phyloP scores from a whole-genome alignment of 37 sponge, comb jelly and placozoan species.

The Spongilla lacustris region DNA sequence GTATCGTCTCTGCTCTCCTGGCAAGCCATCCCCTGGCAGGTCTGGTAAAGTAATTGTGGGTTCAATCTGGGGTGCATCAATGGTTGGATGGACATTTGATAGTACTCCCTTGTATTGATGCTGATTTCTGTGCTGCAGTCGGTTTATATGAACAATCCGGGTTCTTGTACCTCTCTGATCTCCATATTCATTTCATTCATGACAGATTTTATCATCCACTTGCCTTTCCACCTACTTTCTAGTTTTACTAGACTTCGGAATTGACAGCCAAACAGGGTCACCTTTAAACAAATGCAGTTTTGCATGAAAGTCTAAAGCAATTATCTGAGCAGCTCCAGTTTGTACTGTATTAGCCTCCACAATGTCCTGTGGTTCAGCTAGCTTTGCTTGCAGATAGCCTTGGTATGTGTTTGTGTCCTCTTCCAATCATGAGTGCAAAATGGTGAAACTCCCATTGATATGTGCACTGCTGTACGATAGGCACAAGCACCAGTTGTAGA shows the following conservation, averaged over 20 bases:
- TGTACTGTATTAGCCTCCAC: constrained; percentile 22
- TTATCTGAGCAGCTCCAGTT: constrained; percentile 25
- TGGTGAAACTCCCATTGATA: constrained; percentile 48
- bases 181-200: constrained; percentile 11
- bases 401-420: constrained; percentile 32
- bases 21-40: too few species aligned
- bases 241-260: constrained; percentile 65
- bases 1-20: too few species aligned
- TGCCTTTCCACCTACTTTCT: constrained; percentile 64
- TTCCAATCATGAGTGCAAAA: constrained; percentile 62
- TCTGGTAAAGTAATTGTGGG: too few species aligned
- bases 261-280: constrained; percentile 64
- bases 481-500: constrained; percentile 59
- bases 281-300: constrained; percentile 16
- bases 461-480: constrained; percentile 55
- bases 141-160: constrained; percentile 28
- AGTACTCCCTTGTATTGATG: neutral
- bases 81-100: too few species aligned
- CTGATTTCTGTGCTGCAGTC: constrained; percentile 11
- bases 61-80: too few species aligned
- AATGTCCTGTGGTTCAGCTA: constrained; percentile 42
- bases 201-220: constrained; percentile 33
- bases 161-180: constrained; percentile 33
- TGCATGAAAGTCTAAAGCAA: constrained; percentile 10
- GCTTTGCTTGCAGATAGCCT: constrained; percentile 8